A percentile compares a stretch with the other conserved stretches of the same genome.
These are phyloP conservation scores for Diaperis boleti DNA, from an alignment of 2,888 invertebrate genomes.

Conservation along the genomic window DNA sequence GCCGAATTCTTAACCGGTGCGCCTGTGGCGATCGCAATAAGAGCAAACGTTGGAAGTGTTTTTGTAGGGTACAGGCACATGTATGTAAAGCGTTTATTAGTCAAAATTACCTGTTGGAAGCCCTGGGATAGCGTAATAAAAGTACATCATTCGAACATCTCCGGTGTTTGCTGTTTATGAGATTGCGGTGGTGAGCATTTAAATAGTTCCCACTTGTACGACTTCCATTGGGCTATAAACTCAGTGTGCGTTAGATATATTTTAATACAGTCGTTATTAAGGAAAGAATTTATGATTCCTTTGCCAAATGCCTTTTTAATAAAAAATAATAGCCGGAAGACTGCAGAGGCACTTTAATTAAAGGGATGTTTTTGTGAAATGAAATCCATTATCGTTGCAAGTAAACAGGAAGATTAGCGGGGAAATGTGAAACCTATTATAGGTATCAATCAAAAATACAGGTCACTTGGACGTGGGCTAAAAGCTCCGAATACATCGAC, in stretches of 20 bases:
- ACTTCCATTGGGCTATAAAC: slow-evolving; percentile 17
- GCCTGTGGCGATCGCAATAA: slow-evolving; percentile 6
- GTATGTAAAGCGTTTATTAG: slow-evolving; percentile 33
- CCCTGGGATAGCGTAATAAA: slow-evolving; percentile 18
- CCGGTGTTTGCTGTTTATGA: slow-evolving; percentile 1
- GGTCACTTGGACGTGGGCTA: slow-evolving; percentile 27
- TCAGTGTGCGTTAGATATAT: slow-evolving; percentile 19
- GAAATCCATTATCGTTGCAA: no score
- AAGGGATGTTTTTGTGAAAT: no score
- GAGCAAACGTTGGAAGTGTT: slow-evolving; percentile 18
- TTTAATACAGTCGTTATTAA: slow-evolving; percentile 29
- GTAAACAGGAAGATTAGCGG: background rate
- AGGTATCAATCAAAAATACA: slow-evolving; percentile 24
- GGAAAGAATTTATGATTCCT: slow-evolving; percentile 21
- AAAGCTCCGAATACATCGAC: slow-evolving; percentile 11
- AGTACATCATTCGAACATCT: slow-evolving; percentile 16
- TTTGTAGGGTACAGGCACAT: slow-evolving; percentile 24
- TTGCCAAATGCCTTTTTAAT: slow-evolving; percentile 2
- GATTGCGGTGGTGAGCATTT: slow-evolving; percentile 24
- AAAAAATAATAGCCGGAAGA: no score
- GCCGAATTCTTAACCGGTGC: slow-evolving; percentile 12
- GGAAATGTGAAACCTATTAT: slow-evolving; percentile 4
- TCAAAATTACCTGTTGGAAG: slow-evolving; percentile 14
- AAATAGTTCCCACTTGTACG: slow-evolving; percentile 21
- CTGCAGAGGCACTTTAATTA: no score